Evolutionary conservation across 2,797 vertebrate genomes (phyloP).

Genomic region (Oryzias sinensis): DNA sequence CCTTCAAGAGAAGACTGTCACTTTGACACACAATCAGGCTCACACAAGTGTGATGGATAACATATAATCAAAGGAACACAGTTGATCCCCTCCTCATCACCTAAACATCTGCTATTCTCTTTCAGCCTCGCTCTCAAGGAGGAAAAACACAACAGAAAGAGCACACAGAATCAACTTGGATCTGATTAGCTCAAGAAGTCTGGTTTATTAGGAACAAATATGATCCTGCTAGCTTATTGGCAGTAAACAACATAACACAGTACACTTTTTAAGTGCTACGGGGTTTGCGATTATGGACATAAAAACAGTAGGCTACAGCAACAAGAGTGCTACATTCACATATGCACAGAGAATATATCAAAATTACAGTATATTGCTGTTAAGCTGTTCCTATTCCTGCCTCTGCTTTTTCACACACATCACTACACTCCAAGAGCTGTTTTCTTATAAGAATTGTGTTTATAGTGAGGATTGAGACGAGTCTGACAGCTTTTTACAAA

Average conservation of each 20-base stretch:
- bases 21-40: slow-evolving; percentile 25
- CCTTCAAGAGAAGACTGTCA: slow-evolving; percentile 48
- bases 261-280: slow-evolving; percentile 78
- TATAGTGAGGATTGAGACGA: slow-evolving; percentile 33
- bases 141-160: slow-evolving; percentile 19
- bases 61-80: slow-evolving; percentile 35
- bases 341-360: slow-evolving; percentile 68
- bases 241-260: slow-evolving; percentile 76
- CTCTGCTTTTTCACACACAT: slow-evolving; percentile 23
- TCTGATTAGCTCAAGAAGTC: slow-evolving; percentile 63
- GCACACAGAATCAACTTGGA: slow-evolving; percentile 30
- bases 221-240: slow-evolving; percentile 76
- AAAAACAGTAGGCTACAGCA: slow-evolving; percentile 66
- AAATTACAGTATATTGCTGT: slow-evolving; percentile 75
- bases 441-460: slow-evolving; percentile 24
- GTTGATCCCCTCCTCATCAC: slow-evolving; percentile 20
- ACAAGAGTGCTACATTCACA: slow-evolving; percentile 78
- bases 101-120: slow-evolving; percentile 46
- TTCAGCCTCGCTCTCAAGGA: slow-evolving; percentile 28
- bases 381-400: slow-evolving; percentile 51
- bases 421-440: slow-evolving; percentile 31
- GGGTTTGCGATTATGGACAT: slow-evolving; percentile 70
- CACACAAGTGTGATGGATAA: slow-evolving; percentile 26
- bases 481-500: slow-evolving; percentile 55
- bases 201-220: slow-evolving; percentile 77